Evolutionary conservation across 2,113 vertebrate species (phyloP), one percentile per base, ranked within the genome.

Genomic region (Colaptes auratus): DNA sequence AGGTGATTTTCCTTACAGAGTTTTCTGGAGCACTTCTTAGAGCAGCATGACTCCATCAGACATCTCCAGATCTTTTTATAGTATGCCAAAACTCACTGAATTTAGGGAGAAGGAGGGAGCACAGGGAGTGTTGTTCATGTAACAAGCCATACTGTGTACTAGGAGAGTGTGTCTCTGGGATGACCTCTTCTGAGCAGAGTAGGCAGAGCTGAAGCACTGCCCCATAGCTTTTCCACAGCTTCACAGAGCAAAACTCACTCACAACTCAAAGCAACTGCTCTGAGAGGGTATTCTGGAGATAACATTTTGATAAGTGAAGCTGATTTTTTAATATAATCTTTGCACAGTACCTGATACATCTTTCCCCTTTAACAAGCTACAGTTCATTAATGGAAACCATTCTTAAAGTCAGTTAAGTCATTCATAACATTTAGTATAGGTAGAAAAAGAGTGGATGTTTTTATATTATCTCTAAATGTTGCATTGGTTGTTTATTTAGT

Each of bases 101-200:
- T 42, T 17, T 28, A 20, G 44, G n/a, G 44, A 70, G 50, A 39
- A 75, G 35, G 24, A 55, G 20, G 14, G 64, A 24, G 6, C 44
- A 33, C 0, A 0, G 53, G 0, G 11, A 30, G 4, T 15, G 13
- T 24, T 65, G 27, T 35, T 73, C 30, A 6, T 7, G 28, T 12
- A 71, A 72, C 15, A 19, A 60, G 52, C 10, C 12, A 9, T 27
- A 35, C 48, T 16, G 44, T 59, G 33, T 36, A 35, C 31, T 58
- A 63, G 18, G 21, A 67, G 36, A 76, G 25, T 58, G 19, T 31
- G 35, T 7, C 24, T 63, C 39, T 16, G 25, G 33, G 20, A 69
- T 75, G 25, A 59, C 5, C 50, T n/a, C 15, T 64, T 91, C 53
- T 59, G 74, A 65, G 46, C 59, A 59, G 6, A 52, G 25, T 15